phyloP scores from a whole-genome alignment of 2,113 vertebrate species.

The Murina feae region DNA sequence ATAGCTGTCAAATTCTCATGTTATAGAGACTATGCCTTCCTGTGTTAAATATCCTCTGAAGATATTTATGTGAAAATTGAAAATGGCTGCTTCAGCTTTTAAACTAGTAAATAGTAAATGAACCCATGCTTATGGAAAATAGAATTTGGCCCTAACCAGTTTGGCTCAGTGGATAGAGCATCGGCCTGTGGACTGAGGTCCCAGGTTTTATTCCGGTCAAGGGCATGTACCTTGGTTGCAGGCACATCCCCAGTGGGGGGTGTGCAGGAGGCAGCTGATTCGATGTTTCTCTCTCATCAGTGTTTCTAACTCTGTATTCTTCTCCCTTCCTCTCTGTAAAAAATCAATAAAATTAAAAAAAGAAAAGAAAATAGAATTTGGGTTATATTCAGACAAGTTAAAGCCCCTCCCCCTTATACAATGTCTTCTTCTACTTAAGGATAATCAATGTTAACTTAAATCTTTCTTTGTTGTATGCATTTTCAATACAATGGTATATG shows the following conservation, averaged over 20 bases:
- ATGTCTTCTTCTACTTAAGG: background rate
- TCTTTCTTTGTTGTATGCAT: background rate
- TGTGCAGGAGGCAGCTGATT: too few relatives aligned
- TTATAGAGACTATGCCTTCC: background rate
- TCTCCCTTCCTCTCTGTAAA: too few relatives aligned
- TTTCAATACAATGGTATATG: background rate
- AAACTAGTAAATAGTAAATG: background rate
- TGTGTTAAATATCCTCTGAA: background rate
- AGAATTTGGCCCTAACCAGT: too few relatives aligned
- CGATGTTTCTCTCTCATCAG: too few relatives aligned
- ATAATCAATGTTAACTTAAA: background rate
- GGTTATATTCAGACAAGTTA: background rate
- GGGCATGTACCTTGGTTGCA: too few relatives aligned
- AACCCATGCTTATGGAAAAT: background rate
- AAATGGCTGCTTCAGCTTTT: background rate
- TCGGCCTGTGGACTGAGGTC: too few relatives aligned
- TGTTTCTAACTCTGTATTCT: too few relatives aligned
- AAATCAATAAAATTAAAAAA: too few relatives aligned
- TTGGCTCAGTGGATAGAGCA: too few relatives aligned
- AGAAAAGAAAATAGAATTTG: background rate
- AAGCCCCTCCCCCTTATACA: background rate
- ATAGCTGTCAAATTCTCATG: background rate
- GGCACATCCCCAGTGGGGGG: too few relatives aligned
- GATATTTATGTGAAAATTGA: background rate
- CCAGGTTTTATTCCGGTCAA: too few relatives aligned